A percentile compares a stretch with the other conserved stretches of the same genome.
Evolutionary conservation across 2,888 invertebrate genomes (phyloP).

Genomic region (Pandemis cinnamomeana): DNA sequence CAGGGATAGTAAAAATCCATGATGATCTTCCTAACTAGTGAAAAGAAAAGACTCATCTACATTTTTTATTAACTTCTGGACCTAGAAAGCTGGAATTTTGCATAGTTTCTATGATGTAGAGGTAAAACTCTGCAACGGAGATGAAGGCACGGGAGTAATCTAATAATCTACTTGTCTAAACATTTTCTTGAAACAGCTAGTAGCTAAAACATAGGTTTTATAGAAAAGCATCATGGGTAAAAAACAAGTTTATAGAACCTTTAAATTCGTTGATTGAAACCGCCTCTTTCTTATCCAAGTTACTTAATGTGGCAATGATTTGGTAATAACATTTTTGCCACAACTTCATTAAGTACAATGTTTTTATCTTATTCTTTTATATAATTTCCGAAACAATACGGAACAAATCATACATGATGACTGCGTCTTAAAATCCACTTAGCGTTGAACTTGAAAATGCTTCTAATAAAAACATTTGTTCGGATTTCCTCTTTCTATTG

Average conservation of each 20-base stretch:
- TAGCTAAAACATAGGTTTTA: too few relatives aligned
- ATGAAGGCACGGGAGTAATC: too few relatives aligned
- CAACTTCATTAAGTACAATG: neutral
- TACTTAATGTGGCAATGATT: slow-evolving; percentile 1
- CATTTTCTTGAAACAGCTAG: too few relatives aligned
- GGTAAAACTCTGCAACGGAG: too few relatives aligned
- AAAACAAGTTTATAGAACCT: neutral
- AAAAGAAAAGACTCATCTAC: too few relatives aligned
- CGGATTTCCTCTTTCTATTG: slow-evolving; percentile 42
- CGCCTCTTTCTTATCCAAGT: neutral
- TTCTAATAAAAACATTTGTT: slow-evolving; percentile 36
- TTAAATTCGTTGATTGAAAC: neutral
- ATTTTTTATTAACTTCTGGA: too few relatives aligned
- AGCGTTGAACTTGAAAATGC: slow-evolving; percentile 30
- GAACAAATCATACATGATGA: slow-evolving; percentile 31
- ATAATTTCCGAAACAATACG: slow-evolving; percentile 34
- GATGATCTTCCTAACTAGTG: too few relatives aligned
- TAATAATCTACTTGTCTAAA: too few relatives aligned
- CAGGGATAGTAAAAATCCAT: too few relatives aligned
- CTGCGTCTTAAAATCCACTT: slow-evolving; percentile 33
- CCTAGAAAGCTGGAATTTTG: too few relatives aligned
- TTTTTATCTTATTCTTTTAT: neutral
- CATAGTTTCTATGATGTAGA: too few relatives aligned
- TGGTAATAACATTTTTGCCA: slow-evolving; percentile 7
- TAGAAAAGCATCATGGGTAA: neutral